Conservation (phyloP, 1,140 invertebrate genomes). For the Paraescarpia echinospica region DNA sequence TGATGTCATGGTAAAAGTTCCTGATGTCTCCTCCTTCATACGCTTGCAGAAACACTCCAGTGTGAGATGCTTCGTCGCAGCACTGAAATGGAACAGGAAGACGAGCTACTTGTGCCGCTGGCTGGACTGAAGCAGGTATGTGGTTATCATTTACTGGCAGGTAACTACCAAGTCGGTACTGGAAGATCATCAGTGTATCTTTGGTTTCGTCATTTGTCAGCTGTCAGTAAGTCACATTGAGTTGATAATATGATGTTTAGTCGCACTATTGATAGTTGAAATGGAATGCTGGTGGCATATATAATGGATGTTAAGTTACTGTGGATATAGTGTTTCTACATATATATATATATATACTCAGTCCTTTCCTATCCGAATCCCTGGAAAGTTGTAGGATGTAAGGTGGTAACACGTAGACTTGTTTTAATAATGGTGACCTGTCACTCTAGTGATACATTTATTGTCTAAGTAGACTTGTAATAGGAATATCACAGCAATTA, state of each 20-base stretch:
- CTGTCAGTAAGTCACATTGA: neutral
- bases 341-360: neutral
- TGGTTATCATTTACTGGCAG: neutral
- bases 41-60: slow-evolving; percentile 47
- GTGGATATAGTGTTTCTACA: neutral
- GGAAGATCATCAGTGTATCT: no score
- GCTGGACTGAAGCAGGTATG: slow-evolving; percentile 59
- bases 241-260: neutral
- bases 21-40: no score
- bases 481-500: neutral
- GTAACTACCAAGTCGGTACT: no score
- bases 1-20: no score
- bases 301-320: neutral
- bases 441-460: no score
- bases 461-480: neutral
- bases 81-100: slow-evolving; percentile 50
- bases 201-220: neutral
- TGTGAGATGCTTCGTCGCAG: slow-evolving; percentile 38
- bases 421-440: no score
- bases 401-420: neutral
- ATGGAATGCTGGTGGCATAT: neutral
- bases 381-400: neutral
- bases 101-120: slow-evolving; percentile 57
- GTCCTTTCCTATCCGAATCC: neutral
- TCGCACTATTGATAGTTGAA: neutral